These are phyloP conservation scores for Elymnias hypermnestra DNA, from an alignment of 1,140 invertebrate species.

Conservation along the genomic window DNA sequence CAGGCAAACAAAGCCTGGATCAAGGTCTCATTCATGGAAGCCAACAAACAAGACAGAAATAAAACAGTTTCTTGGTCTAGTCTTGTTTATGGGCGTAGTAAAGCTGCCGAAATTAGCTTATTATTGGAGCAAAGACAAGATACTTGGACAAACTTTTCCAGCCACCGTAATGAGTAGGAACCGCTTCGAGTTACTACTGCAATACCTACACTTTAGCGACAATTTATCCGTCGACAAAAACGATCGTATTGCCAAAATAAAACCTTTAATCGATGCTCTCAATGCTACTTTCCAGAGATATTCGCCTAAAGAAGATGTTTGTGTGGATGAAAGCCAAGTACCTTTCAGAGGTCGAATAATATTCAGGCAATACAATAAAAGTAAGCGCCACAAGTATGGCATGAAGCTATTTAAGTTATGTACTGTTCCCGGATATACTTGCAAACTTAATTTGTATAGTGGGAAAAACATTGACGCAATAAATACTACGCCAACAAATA, in stretches of 20 bases:
- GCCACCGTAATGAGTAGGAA: constrained; percentile 37
- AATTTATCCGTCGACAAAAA: background rate
- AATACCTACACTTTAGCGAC: constrained; percentile 48
- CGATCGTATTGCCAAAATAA: background rate
- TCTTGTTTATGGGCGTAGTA: constrained; percentile 14
- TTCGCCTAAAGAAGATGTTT: constrained; percentile 26
- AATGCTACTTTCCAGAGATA: constrained; percentile 2
- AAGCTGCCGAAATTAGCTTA: constrained; percentile 18
- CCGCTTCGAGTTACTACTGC: constrained; percentile 45
- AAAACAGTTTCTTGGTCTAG: background rate
- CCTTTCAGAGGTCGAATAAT: constrained; percentile 43
- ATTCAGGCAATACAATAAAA: constrained; percentile 41
- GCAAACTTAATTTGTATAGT: background rate
- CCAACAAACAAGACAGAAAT: background rate
- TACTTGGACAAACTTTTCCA: constrained; percentile 22
- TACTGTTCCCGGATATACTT: constrained; percentile 32
- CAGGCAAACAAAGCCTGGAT: too few species aligned
- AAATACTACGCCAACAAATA: background rate
- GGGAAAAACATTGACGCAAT: background rate
- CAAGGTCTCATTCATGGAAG: background rate
- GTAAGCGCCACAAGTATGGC: constrained; percentile 38
- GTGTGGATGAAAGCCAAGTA: constrained; percentile 53
- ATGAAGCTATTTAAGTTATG: constrained; percentile 56
- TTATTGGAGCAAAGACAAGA: constrained; percentile 22
- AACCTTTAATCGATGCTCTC: background rate